Conservation (phyloP, 1,140 invertebrate species). For the Euschistus heros region DNA sequence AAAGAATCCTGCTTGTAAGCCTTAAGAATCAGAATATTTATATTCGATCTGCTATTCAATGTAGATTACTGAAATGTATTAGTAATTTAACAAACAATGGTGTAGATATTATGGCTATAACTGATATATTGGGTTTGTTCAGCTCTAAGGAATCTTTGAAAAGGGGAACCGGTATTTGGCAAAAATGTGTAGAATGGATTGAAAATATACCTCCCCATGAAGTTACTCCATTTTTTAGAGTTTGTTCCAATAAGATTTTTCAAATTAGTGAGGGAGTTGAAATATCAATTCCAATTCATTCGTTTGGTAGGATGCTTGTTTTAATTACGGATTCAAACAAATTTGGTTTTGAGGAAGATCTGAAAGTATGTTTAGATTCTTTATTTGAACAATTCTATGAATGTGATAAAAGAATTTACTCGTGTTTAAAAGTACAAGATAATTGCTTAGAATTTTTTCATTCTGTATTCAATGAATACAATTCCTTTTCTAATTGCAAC, state of each 20-base stretch:
- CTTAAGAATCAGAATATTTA: slow-evolving; percentile 29
- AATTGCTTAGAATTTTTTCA: slow-evolving; percentile 12
- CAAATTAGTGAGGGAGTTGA: not conserved
- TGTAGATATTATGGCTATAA: slow-evolving; percentile 10
- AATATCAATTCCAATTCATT: slow-evolving; percentile 4
- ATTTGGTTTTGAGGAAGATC: not conserved
- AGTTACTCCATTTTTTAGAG: not conserved
- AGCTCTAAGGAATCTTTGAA: slow-evolving; percentile 27
- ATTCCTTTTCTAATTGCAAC: too few species aligned
- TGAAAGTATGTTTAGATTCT: not conserved
- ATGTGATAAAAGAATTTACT: slow-evolving; percentile 14
- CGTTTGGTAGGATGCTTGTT: slow-evolving; percentile 1
- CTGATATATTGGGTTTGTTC: slow-evolving; percentile 24
- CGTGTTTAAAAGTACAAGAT: slow-evolving; percentile 2
- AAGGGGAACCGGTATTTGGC: slow-evolving; percentile 27
- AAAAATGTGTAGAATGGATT: slow-evolving; percentile 25
- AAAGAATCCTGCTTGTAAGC: slow-evolving; percentile 28
- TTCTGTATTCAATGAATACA: not conserved
- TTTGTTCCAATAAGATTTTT: slow-evolving; percentile 1
- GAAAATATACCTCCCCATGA: slow-evolving; percentile 9
- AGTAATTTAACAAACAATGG: slow-evolving; percentile 23
- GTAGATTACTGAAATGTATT: slow-evolving; percentile 25
- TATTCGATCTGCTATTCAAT: slow-evolving; percentile 31
- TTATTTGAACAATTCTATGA: slow-evolving; percentile 6
- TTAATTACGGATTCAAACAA: not conserved